A percentile compares a stretch with the other conserved stretches of the same genome.
These are phyloP conservation scores for Ptychochromis oligacanthus DNA, from an alignment of 2,113 vertebrate genomes.

Conservation along the genomic window DNA sequence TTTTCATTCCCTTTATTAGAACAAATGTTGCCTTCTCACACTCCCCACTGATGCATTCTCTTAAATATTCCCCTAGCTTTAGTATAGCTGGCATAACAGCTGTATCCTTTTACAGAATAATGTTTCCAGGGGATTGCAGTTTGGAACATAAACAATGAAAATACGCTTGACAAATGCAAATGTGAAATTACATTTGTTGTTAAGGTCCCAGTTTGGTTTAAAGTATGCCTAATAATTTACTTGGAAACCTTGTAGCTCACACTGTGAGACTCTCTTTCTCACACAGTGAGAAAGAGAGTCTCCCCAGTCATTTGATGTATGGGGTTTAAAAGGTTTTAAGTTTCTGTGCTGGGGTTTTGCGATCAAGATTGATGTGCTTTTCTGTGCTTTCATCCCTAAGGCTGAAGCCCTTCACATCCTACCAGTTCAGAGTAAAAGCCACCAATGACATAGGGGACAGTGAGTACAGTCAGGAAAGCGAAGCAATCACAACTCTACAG, in stretches of 20 bases:
- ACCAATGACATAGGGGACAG: constrained; percentile 98
- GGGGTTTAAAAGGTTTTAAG: background rate
- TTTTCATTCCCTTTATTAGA: background rate
- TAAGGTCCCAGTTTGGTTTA: constrained; percentile 2
- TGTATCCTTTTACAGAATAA: background rate
- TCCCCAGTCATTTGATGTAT: background rate
- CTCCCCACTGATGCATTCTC: background rate
- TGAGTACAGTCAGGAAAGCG: constrained; percentile 93
- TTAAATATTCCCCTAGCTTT: background rate
- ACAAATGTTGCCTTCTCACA: background rate
- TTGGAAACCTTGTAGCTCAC: background rate
- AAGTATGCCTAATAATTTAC: background rate
- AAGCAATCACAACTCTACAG: constrained; percentile 95
- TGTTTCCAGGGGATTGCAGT: background rate
- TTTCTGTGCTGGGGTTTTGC: constrained; percentile 6
- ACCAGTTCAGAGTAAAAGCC: constrained; percentile 96
- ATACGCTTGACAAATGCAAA: background rate
- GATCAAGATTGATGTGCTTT: constrained; percentile 12
- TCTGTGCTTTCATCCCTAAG: constrained; percentile 69
- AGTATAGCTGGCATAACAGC: background rate
- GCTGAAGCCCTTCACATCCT: constrained; percentile 96
- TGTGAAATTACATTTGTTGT: background rate
- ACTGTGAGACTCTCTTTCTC: background rate
- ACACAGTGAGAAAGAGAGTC: too few species aligned
- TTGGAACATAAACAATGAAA: background rate